Conservation (phyloP, 2,797 vertebrate genomes). For the Carcharodon carcharias region DNA sequence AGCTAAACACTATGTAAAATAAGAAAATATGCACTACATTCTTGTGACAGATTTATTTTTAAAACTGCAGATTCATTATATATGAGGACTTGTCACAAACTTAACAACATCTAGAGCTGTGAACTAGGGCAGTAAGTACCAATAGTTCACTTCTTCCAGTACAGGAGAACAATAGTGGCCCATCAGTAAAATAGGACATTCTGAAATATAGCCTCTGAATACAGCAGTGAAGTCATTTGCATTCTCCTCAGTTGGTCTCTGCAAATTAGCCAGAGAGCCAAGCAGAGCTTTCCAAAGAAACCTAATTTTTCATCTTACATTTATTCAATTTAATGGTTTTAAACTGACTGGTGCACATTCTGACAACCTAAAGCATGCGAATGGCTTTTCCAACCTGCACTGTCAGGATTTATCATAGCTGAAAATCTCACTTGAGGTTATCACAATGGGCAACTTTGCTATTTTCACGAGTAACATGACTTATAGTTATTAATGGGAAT, state of each 20-base stretch:
- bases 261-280: neutral
- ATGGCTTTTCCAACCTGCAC: neutral
- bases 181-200: neutral
- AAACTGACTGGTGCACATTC: neutral
- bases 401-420: neutral
- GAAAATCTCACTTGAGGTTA: neutral
- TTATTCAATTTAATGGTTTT: neutral
- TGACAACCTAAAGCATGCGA: neutral
- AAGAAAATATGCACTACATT: neutral
- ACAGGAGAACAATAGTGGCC: neutral
- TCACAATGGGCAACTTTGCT: neutral
- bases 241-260: neutral
- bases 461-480: neutral
- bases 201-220: neutral
- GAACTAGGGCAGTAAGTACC: neutral
- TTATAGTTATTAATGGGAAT: neutral
- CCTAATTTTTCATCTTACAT: neutral
- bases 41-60: neutral
- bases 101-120: neutral
- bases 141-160: neutral
- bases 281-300: neutral
- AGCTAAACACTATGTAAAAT: neutral
- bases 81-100: neutral
- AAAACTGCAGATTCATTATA: neutral
- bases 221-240: neutral